A percentile compares a stretch with the other conserved stretches of the same genome.
Conservation (phyloP, 2,888 invertebrate genomes). For the Rapana venosa region DNA sequence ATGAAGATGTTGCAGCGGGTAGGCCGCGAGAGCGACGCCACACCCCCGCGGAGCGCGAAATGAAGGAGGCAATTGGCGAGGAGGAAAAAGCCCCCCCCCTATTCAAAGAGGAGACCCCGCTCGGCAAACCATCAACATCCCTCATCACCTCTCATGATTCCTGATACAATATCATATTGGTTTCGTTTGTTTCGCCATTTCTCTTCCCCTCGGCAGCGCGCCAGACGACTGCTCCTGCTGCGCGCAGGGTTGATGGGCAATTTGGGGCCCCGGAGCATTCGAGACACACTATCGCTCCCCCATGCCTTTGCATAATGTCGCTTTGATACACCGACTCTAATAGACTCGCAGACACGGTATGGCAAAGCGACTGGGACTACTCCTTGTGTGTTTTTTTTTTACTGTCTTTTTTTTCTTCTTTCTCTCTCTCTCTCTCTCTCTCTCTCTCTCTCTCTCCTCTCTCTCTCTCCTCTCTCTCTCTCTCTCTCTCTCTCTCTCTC, state of each 20-base stretch:
- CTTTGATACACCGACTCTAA: slow-evolving; percentile 33
- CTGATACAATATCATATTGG: slow-evolving; percentile 46
- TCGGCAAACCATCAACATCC: slow-evolving; percentile 23
- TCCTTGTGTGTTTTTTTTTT: neutral
- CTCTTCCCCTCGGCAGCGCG: slow-evolving; percentile 20
- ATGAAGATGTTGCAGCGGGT: slow-evolving; percentile 42
- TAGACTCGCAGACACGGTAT: slow-evolving; percentile 15
- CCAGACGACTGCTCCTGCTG: slow-evolving; percentile 33
- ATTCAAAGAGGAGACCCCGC: slow-evolving; percentile 32
- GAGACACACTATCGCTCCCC: slow-evolving; percentile 29
- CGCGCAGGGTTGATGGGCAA: slow-evolving; percentile 26
- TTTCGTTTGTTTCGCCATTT: slow-evolving; percentile 41
- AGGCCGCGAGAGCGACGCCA: slow-evolving; percentile 34
- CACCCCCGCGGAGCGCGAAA: slow-evolving; percentile 39
- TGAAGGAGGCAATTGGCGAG: slow-evolving; percentile 37
- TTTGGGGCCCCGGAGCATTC: slow-evolving; percentile 22
- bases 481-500: neutral
- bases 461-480: neutral
- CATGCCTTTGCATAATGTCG: slow-evolving; percentile 22
- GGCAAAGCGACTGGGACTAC: neutral
- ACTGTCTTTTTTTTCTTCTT: neutral
- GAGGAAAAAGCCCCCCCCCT: neutral
- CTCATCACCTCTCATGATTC: slow-evolving; percentile 39
- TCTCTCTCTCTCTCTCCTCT: neutral
- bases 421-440: neutral